Evolutionary conservation across 2,888 invertebrate genomes (phyloP), one percentile per base, ranked within the genome.

Genomic region (Melanchra persicariae): DNA sequence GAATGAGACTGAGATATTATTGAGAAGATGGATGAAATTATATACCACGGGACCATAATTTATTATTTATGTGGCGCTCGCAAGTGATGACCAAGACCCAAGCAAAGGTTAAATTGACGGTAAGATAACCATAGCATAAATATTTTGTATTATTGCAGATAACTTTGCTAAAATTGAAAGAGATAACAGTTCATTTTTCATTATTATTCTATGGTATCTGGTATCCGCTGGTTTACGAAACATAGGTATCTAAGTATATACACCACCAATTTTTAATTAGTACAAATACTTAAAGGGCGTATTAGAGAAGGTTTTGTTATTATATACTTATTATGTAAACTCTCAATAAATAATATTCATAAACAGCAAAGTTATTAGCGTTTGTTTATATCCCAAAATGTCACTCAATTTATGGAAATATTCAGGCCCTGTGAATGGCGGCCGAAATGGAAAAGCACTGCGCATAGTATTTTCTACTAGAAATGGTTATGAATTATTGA

Each of bases 81-180:
- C 30, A 71, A 30, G 10, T 47, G 30, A 71, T 58, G 75, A 51
- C 58, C 52, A 54, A 67, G 77, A 77, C 26, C 47, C n/a, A 19
- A 55, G 7, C 65, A 49, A 76, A 77, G 73, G 77, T 74, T 77
- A 72, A 77, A 45, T 69, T 68, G 69, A 19, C 47, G 12, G 15
- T 24, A 55, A 60, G 73, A 74, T 74, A 77, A 77, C 54, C 54
- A 55, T 57, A 51, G 30, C 17, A 43, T 54, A 59, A 74, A 75
- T 72, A 65, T 72, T 75, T 49, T 55, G 54, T 57, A n/a, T n/a
- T 24, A 62, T 7, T 22, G 40, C 7, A 22, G 49, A 75, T 72
- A 75, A 55, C 7, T 47, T 49, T 45, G n/a, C n/a, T 37, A 37
- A 74, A 49, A 64, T 63, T 74, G 7, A 26, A 75, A 75, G 5